phyloP scores from a whole-genome alignment of 2,888 invertebrate species.

The Brenthis daphne region DNA sequence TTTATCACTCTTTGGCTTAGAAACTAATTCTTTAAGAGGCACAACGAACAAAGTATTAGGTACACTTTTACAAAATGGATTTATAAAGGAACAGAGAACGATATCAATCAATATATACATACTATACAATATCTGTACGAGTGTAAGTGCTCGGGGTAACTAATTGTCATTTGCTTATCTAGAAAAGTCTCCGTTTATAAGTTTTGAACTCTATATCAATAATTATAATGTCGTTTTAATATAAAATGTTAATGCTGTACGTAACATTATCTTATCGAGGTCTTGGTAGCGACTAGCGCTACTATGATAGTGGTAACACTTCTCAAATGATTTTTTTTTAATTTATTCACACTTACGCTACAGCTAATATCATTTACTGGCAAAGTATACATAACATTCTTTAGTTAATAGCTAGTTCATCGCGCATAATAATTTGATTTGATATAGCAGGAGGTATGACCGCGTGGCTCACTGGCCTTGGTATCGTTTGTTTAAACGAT shows the following conservation, averaged over 20 bases:
- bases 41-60: too few species aligned
- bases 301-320: conserved; percentile 45
- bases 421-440: conserved; percentile 42
- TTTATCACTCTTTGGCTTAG: background rate
- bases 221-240: conserved; percentile 16
- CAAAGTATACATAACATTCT: conserved; percentile 43
- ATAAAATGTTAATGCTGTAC: conserved; percentile 44
- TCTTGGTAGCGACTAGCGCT: conserved; percentile 57
- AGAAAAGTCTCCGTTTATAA: background rate
- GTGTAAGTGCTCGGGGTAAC: background rate
- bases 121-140: background rate
- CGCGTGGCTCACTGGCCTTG: conserved; percentile 61
- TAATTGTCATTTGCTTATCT: conserved; percentile 10
- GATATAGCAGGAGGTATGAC: conserved; percentile 46
- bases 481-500: conserved; percentile 58
- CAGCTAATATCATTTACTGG: conserved; percentile 13
- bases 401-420: conserved; percentile 38
- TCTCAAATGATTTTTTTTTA: conserved; percentile 51
- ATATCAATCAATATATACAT: conserved; percentile 6
- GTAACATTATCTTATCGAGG: conserved; percentile 59
- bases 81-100: background rate
- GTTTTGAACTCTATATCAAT: conserved; percentile 15
- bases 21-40: too few species aligned
- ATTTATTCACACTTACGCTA: background rate
- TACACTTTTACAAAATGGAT: background rate